A percentile compares a stretch with the other conserved stretches of the same genome.
phyloP scores from a whole-genome alignment of 2,888 invertebrate species.

The Resseliella maxima region DNA sequence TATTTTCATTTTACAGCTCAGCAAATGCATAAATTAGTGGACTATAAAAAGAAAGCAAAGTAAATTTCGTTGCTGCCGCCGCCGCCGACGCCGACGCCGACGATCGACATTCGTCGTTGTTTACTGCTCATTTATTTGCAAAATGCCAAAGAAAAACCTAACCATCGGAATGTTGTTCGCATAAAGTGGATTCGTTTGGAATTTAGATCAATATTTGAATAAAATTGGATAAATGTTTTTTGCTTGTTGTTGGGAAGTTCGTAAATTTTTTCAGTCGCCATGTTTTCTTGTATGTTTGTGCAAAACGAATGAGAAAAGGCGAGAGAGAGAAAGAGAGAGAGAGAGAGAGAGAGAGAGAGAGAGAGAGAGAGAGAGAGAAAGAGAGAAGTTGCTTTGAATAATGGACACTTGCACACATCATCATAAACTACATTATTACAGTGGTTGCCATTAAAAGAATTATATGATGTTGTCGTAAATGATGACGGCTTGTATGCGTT shows the following conservation, averaged over 20 bases:
- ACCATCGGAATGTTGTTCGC: not conserved
- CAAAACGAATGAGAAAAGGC: too few species aligned
- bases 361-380: too few species aligned
- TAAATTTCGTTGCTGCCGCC: too few species aligned
- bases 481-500: not conserved
- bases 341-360: too few species aligned
- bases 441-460: constrained; percentile 45
- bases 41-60: not conserved
- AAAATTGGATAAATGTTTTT: not conserved
- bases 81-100: too few species aligned
- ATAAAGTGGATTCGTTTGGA: constrained; percentile 3
- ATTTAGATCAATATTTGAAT: constrained; percentile 36
- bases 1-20: constrained; percentile 25
- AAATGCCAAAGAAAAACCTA: not conserved
- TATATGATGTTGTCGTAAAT: constrained; percentile 18
- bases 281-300: not conserved
- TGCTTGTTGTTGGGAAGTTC: not conserved
- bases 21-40: constrained; percentile 19
- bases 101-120: too few species aligned
- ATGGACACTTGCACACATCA: constrained; percentile 22
- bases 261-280: constrained; percentile 31
- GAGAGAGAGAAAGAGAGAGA: too few species aligned
- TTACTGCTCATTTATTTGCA: not conserved
- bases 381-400: not conserved
- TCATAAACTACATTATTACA: constrained; percentile 46